Evolutionary conservation across 2,888 invertebrate genomes (phyloP).

Genomic region (Meta bourneti): DNA sequence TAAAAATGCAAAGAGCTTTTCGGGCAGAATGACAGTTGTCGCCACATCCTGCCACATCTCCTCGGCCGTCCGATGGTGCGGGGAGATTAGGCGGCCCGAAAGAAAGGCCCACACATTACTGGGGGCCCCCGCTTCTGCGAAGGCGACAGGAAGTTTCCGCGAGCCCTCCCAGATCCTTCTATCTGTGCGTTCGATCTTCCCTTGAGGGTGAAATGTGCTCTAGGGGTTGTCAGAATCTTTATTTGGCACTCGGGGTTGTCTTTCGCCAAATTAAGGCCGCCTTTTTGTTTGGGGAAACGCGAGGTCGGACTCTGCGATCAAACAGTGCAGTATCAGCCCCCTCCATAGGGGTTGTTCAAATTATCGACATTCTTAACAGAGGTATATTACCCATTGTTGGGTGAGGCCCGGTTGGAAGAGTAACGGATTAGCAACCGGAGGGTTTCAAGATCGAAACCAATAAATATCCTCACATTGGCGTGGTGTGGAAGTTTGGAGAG

Average conservation of each 20-base stretch:
- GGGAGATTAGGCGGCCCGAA: conserved; percentile 42
- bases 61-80: not conserved
- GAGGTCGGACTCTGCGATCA: too few relatives aligned
- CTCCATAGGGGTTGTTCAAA: too few relatives aligned
- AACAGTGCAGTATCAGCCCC: too few relatives aligned
- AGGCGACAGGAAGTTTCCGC: conserved; percentile 60
- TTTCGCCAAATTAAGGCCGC: conserved; percentile 47
- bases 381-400: too few relatives aligned
- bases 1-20: conserved; percentile 31
- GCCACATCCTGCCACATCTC: not conserved
- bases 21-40: conserved; percentile 56
- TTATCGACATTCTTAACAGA: too few relatives aligned
- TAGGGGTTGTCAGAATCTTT: conserved; percentile 14
- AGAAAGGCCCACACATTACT: conserved; percentile 30
- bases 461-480: too few relatives aligned
- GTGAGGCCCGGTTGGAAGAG: too few relatives aligned
- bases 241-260: conserved; percentile 10
- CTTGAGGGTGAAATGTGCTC: not conserved
- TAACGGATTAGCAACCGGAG: too few relatives aligned
- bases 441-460: too few relatives aligned
- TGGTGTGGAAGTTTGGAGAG: too few relatives aligned
- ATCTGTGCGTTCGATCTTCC: conserved; percentile 32
- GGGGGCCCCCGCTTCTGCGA: conserved; percentile 18
- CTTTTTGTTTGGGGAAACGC: not conserved
- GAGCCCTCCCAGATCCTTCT: conserved; percentile 17